Percentiles rank a stretch among this genome's conserved stretches.
These are phyloP conservation scores for Silvanus unidentatus DNA, from an alignment of 2,888 invertebrate genomes.

Conservation along the genomic window DNA sequence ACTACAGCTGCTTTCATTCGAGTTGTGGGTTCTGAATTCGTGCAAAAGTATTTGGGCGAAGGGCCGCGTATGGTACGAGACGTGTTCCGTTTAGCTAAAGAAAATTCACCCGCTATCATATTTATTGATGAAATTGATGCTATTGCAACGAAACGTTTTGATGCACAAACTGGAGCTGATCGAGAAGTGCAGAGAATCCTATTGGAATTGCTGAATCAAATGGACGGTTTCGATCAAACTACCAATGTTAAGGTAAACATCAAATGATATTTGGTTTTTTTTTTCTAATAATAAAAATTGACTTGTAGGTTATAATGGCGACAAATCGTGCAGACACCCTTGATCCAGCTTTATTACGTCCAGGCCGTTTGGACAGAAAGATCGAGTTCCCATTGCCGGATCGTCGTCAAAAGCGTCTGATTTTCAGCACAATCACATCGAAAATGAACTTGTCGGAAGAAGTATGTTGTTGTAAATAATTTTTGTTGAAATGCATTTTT, in stretches of 20 bases:
- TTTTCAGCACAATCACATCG: slow-evolving; percentile 95
- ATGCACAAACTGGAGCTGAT: slow-evolving; percentile 98
- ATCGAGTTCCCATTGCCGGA: slow-evolving; percentile 99
- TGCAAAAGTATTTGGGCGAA: slow-evolving; percentile 98
- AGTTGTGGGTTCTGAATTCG: slow-evolving; percentile 98
- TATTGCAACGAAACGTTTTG: slow-evolving; percentile 96
- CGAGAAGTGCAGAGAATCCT: slow-evolving; percentile 97
- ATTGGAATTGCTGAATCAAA: slow-evolving; percentile 94
- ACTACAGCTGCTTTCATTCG: slow-evolving; percentile 98
- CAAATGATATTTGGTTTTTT: neutral
- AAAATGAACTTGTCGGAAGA: slow-evolving; percentile 98
- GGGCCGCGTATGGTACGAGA: slow-evolving; percentile 99
- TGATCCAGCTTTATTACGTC: slow-evolving; percentile 93
- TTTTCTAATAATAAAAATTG: neutral
- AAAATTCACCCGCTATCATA: slow-evolving; percentile 98
- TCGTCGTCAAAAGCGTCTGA: slow-evolving; percentile 83
- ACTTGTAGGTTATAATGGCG: slow-evolving; percentile 73
- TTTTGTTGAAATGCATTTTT: no score
- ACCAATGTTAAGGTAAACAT: slow-evolving; percentile 91
- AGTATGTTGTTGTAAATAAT: slow-evolving; percentile 28
- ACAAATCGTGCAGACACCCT: slow-evolving; percentile 96
- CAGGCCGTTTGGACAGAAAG: slow-evolving; percentile 95
- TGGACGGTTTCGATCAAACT: slow-evolving; percentile 99
- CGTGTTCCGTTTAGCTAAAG: slow-evolving; percentile 96
- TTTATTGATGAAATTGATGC: slow-evolving; percentile 99